phyloP scores from a whole-genome alignment of 2,797 vertebrate genomes.

The Percopsis omiscomaycus region DNA sequence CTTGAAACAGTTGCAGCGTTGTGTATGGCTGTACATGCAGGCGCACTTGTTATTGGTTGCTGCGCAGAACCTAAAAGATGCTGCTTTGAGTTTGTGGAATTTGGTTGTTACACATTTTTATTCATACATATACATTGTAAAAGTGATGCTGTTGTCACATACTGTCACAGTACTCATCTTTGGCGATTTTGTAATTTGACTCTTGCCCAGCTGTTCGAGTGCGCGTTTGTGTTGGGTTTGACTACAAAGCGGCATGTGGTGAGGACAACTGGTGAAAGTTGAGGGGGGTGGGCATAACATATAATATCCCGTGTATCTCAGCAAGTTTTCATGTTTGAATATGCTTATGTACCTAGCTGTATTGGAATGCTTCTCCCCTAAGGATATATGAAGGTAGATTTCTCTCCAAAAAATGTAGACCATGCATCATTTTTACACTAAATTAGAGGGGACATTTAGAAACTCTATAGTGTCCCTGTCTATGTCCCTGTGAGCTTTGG shows the following conservation, averaged over 20 bases:
- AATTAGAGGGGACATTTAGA: too few species aligned
- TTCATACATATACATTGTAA: conserved; percentile 4
- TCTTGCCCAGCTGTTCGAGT: conserved; percentile 26
- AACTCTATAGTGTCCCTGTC: too few species aligned
- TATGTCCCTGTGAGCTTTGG: too few species aligned
- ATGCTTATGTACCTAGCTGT: not conserved
- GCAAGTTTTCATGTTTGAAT: not conserved
- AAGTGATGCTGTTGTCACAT: too few species aligned
- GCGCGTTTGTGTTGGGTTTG: conserved; percentile 22
- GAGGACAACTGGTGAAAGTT: conserved; percentile 18
- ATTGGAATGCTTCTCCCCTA: too few species aligned
- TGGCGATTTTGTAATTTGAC: conserved; percentile 23
- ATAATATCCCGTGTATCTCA: conserved; percentile 14
- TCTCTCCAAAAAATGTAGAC: too few species aligned
- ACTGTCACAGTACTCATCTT: not conserved
- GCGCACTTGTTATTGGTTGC: not conserved
- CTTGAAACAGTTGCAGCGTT: not conserved
- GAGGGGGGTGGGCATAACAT: not conserved
- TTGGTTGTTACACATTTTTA: conserved; percentile 4
- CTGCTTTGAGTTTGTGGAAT: not conserved
- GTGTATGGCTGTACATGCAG: not conserved
- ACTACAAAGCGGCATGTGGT: conserved; percentile 15
- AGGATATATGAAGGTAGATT: too few species aligned
- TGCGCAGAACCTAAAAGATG: not conserved
- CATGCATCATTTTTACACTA: too few species aligned